Evolutionary conservation across 2,113 vertebrate species (phyloP).

Genomic region (Kryptolebias marmoratus): DNA sequence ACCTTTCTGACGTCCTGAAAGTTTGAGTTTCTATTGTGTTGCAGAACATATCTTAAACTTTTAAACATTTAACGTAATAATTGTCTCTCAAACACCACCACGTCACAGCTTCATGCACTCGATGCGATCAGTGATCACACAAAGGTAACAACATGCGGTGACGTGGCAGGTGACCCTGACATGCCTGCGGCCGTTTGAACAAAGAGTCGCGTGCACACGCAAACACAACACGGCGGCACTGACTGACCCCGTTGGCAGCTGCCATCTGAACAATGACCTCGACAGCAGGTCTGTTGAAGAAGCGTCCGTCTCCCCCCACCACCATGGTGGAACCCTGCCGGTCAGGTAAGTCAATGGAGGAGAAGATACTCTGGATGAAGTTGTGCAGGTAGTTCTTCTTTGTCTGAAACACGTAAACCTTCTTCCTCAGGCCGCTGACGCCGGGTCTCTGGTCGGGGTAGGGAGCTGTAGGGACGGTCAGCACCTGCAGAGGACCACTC

Average conservation of each 20-base stretch:
- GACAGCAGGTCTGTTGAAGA: slow-evolving; percentile 90
- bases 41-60: no score
- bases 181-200: slow-evolving; percentile 4
- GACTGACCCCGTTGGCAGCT: slow-evolving; percentile 97
- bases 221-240: slow-evolving; percentile 32
- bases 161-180: slow-evolving; percentile 26
- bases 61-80: no score
- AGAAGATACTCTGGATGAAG: slow-evolving; percentile 95
- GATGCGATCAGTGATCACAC: not conserved
- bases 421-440: slow-evolving; percentile 87
- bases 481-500: slow-evolving; percentile 84
- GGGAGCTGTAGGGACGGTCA: slow-evolving; percentile 89
- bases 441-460: slow-evolving; percentile 91
- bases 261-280: slow-evolving; percentile 96
- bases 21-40: no score
- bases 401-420: slow-evolving; percentile 87
- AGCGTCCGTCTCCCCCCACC: slow-evolving; percentile 95
- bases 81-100: not conserved
- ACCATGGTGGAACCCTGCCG: slow-evolving; percentile 94
- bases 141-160: not conserved
- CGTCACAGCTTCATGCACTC: not conserved
- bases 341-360: slow-evolving; percentile 93
- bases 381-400: slow-evolving; percentile 93
- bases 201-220: slow-evolving; percentile 16
- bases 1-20: no score